Conservation (phyloP, 1,140 invertebrate species). For the Eupeodes corollae region DNA sequence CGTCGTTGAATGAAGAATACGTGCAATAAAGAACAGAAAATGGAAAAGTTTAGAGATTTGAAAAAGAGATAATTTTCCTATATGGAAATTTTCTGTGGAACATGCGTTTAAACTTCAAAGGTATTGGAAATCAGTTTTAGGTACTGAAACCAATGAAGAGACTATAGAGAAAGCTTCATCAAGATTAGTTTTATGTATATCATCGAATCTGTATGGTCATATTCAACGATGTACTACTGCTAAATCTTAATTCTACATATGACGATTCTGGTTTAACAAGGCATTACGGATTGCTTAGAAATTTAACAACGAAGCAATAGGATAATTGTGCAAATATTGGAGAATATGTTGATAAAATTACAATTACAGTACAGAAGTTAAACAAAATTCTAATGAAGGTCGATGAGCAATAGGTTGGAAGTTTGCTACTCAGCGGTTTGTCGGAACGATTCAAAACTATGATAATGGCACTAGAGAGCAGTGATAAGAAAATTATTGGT, state of each 20-base stretch:
- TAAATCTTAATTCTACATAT: conserved; percentile 20
- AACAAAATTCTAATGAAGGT: conserved; percentile 23
- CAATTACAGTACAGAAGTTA: conserved; percentile 24
- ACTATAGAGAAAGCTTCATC: conserved; percentile 19
- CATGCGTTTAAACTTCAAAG: conserved; percentile 1
- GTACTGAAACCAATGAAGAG: conserved; percentile 13
- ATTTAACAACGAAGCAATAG: conserved; percentile 1
- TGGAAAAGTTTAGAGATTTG: too few species aligned
- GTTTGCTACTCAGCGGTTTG: conserved; percentile 29
- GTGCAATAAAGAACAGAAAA: too few species aligned
- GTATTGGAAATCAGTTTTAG: conserved; percentile 1
- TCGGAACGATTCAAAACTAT: conserved; percentile 32
- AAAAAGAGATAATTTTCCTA: conserved; percentile 4
- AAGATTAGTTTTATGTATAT: conserved; percentile 24
- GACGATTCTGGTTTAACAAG: conserved; percentile 27
- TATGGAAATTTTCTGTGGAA: conserved; percentile 3
- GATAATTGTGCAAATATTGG: conserved; percentile 17
- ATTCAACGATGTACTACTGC: conserved; percentile 13
- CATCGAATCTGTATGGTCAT: conserved; percentile 24
- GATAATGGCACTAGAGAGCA: conserved; percentile 36
- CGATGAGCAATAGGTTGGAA: conserved; percentile 28
- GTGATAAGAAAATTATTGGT: conserved; percentile 18
- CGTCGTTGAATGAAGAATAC: too few species aligned
- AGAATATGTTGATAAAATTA: conserved; percentile 29
- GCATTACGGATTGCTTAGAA: conserved; percentile 23